phyloP scores from a whole-genome alignment of 2,888 invertebrate genomes.

The Limnephilus lunatus region DNA sequence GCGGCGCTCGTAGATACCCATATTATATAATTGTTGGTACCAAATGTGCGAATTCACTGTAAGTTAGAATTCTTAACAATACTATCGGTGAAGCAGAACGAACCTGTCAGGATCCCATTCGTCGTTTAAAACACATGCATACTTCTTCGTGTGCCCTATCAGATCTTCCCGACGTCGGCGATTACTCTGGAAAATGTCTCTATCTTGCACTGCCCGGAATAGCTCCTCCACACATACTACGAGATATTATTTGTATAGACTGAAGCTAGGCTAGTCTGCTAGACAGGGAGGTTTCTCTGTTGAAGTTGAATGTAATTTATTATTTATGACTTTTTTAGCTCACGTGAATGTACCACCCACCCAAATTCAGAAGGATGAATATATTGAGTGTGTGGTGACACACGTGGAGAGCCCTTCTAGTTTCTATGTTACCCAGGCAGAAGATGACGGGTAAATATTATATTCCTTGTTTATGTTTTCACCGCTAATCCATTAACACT shows the following conservation, averaged over 20 bases:
- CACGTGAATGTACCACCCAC: conserved; percentile 3
- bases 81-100: too few relatives aligned
- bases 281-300: not conserved
- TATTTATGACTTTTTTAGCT: conserved; percentile 26
- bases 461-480: not conserved
- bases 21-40: too few relatives aligned
- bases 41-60: too few relatives aligned
- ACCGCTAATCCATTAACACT: not conserved
- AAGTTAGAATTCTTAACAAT: too few relatives aligned
- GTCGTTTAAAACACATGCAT: too few relatives aligned
- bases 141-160: too few relatives aligned
- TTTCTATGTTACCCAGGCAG: conserved; percentile 13
- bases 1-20: too few relatives aligned
- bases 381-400: conserved; percentile 2
- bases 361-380: not conserved
- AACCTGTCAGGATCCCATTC: too few relatives aligned
- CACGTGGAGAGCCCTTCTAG: conserved; percentile 34
- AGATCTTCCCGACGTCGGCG: too few relatives aligned
- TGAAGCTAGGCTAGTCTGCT: not conserved
- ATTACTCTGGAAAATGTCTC: too few relatives aligned
- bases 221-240: too few relatives aligned
- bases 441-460: not conserved
- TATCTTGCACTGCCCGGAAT: too few relatives aligned
- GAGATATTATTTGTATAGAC: not conserved
- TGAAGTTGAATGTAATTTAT: not conserved